Base-by-base conservation (phyloP, 2,888 invertebrate species). In the Melipona bicolor region DNA sequence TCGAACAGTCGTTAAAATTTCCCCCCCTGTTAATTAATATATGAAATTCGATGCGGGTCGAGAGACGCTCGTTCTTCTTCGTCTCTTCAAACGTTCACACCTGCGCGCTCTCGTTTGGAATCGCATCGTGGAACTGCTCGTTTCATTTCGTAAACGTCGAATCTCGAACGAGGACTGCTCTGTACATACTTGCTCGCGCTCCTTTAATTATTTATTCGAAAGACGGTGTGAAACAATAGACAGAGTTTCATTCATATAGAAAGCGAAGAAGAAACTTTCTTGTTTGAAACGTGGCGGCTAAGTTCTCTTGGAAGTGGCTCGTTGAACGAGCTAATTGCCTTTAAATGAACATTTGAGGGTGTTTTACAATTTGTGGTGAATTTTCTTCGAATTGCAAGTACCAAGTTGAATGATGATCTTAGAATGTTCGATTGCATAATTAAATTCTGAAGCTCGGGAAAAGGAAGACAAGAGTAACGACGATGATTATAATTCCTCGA, bases 21-120 rank as follows among this genome's bases (percentile, higher is more conserved):
- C 36, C 72, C 24, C 24, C 56, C 32, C n/a, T 32, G 56, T 65
- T 65, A 77, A 77, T 77, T 70, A 73, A 67, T 73, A 73, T 49
- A 56, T 52, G 78, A 65, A 78, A 78, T 49, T 49, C 56, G 65
- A 78, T 69, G n/a, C 76, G 68, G 32, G 65, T 56, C 52, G 72
- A 64, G 52, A 64, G 52, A 71, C 54, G 69, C 65, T 77, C 64
- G 36, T 49, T 72, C 43, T 77, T 64, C 54, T 77, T 64, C 54
- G 50, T 76, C 24, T 72, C 49, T 6, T 9, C 65, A 36, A 43
- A 64, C 56, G 50, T 78, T 78, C 73, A 67, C 78, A 72, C 64
- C 65, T 67, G 78, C n/a, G 43, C 17, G 2, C 11, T 15, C 19
- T 21, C 9, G 49, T 4, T 19, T 19, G 11, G 19, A 67, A 49